Evolutionary conservation across 64 coral and sea anemone genomes (phyloP).

Genomic region (Exaiptasia diaphana): DNA sequence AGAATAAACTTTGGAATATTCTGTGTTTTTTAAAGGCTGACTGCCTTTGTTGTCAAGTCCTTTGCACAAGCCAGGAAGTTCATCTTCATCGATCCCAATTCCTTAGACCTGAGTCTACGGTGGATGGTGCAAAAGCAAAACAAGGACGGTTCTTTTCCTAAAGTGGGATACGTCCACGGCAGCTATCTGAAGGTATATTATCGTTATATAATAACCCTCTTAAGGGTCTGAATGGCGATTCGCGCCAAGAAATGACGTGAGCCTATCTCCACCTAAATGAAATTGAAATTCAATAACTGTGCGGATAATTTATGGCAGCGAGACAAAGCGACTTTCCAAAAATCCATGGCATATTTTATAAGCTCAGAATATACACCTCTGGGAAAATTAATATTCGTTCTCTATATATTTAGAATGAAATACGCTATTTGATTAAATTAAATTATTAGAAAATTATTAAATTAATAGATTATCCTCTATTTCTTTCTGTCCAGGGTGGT

Average conservation of each 20-base stretch:
- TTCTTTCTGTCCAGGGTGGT: conserved; percentile 50
- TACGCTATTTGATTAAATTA: no score
- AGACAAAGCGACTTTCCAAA: no score
- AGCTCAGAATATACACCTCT: no score
- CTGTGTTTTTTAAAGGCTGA: conserved; percentile 60
- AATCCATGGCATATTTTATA: no score
- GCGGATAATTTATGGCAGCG: no score
- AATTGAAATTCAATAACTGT: no score
- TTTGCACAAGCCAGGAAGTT: conserved; percentile 71
- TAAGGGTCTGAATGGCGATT: no score
- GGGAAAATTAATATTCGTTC: no score
- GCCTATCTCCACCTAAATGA: no score
- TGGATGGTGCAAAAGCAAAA: conserved; percentile 63
- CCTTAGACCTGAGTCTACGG: conserved; percentile 40
- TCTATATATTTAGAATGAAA: no score
- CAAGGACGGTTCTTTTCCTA: conserved; percentile 62
- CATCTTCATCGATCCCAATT: conserved; percentile 72
- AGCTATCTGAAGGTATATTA: conserved; percentile 62
- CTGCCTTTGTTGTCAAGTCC: conserved; percentile 81
- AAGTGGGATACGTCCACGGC: conserved; percentile 60
- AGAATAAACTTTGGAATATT: not conserved
- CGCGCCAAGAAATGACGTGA: no score
- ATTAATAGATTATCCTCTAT: not conserved
- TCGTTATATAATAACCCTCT: not conserved
- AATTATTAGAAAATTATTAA: no score